Base-by-base conservation (phyloP, 2,113 vertebrate species). In the Callithrix jacchus region DNA sequence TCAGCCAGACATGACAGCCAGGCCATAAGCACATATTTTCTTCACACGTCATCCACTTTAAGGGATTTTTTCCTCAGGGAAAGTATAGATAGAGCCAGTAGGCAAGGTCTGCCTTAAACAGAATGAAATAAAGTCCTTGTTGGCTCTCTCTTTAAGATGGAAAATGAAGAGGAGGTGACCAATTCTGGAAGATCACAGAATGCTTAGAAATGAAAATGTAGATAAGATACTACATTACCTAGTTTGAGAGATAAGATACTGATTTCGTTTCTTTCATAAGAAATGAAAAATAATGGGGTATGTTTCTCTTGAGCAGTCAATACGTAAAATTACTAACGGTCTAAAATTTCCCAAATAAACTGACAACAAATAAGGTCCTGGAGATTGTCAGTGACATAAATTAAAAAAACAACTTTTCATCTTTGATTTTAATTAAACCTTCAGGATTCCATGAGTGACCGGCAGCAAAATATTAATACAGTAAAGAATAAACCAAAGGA, bases 341-440 rank as follows among this genome's bases (percentile, higher is more conserved):
- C 79, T 84, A 77, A 79, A 35, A 56, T 58, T 89, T 87, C 89
- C 71, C 87, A 89, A 20, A 89, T 89, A 95, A 58, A 89, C 32
- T 56, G 45, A 82, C 30, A 73, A 27, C 49, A 95, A 79, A 76
- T 68, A 79, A 85, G 61, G 37, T 54, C 42, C 35, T 45, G 8
- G 37, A 79, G 54, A 87, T 35, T 83, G 11, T 58, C 42, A 77
- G 37, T 68, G 91, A 30, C 27, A 54, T 11, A 90, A 30, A 68
- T 37, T 30, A 93, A 93, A 54, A 87, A 94, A 64, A 16, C 30
- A 49, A 47, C 42, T 89, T 86, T 91, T 81, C 13, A 96, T 25
- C 80, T 68, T 87, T 86, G 61, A 0, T 76, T 96, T 64, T 13
- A 89, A 79, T 42, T 87, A 93, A 83, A 77, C 20, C 18, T 61